A percentile compares a stretch with the other conserved stretches of the same genome.
Evolutionary conservation across 2,113 vertebrate genomes (phyloP).

Genomic region (Erinaceus europaeus): DNA sequence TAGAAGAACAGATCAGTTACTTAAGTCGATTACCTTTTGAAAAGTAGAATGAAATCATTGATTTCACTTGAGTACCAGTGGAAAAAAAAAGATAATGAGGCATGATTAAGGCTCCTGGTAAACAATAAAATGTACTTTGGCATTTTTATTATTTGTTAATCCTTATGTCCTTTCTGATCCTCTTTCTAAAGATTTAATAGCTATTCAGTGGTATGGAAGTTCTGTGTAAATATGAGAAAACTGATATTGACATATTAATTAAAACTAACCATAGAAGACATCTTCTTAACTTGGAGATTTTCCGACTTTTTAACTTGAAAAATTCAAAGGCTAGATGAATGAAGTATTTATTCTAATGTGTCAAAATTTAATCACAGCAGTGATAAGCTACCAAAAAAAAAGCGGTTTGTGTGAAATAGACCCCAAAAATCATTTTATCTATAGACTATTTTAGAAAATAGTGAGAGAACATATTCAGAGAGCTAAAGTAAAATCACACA

Average conservation of each 20-base stretch:
- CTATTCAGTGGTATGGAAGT: not conserved
- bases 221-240: not conserved
- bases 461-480: not conserved
- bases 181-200: not conserved
- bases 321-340: not conserved
- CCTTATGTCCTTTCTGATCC: not conserved
- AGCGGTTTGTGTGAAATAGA: not conserved
- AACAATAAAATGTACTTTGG: not conserved
- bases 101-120: not conserved
- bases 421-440: not conserved
- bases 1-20: not conserved
- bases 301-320: slow-evolving; percentile 42
- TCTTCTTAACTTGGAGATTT: not conserved
- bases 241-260: not conserved
- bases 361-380: slow-evolving; percentile 7
- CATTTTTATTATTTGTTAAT: not conserved
- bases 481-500: not conserved
- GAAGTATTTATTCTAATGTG: not conserved
- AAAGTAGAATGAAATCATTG: not conserved
- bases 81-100: not conserved
- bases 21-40: not conserved
- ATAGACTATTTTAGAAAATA: not conserved
- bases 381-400: not conserved
- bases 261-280: not conserved
- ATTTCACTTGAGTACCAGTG: not conserved